Conservation (phyloP, 1,140 invertebrate species). For the Brachionus rotundiformis region DNA sequence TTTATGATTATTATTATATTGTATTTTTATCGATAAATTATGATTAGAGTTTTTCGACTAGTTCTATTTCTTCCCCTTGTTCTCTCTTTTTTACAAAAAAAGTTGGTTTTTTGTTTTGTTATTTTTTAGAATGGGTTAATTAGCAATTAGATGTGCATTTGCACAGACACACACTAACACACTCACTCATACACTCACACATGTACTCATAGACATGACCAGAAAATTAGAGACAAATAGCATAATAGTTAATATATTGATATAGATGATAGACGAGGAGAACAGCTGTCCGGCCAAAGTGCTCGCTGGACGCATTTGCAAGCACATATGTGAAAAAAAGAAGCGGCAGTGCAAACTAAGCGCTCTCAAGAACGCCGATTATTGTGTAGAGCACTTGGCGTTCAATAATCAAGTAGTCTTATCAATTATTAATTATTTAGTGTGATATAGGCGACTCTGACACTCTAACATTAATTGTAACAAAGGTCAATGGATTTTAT, state of each 20-base stretch:
- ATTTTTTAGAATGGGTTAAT: background rate
- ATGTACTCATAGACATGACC: too few relatives aligned
- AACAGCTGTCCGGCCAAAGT: too few relatives aligned
- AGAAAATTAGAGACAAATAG: too few relatives aligned
- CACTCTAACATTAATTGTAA: too few relatives aligned
- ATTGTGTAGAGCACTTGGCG: slow-evolving; percentile 44
- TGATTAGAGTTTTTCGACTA: slow-evolving; percentile 20
- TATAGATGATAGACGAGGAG: too few relatives aligned
- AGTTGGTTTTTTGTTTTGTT: slow-evolving; percentile 9
- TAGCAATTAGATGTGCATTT: background rate
- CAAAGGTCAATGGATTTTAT: too few relatives aligned
- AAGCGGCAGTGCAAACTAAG: slow-evolving; percentile 37
- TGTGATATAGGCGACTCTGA: background rate
- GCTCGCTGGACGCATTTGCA: background rate
- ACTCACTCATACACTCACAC: too few relatives aligned
- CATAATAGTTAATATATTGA: too few relatives aligned
- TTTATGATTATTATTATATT: background rate
- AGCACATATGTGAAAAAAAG: slow-evolving; percentile 47
- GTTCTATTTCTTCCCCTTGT: background rate
- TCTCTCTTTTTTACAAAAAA: slow-evolving; percentile 8
- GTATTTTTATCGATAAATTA: slow-evolving; percentile 48
- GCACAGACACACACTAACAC: background rate
- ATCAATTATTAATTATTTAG: background rate
- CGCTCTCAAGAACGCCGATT: slow-evolving; percentile 24
- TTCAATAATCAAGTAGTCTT: slow-evolving; percentile 25